Conservation (phyloP, 2,888 invertebrate species). For the Malacosoma neustria region DNA sequence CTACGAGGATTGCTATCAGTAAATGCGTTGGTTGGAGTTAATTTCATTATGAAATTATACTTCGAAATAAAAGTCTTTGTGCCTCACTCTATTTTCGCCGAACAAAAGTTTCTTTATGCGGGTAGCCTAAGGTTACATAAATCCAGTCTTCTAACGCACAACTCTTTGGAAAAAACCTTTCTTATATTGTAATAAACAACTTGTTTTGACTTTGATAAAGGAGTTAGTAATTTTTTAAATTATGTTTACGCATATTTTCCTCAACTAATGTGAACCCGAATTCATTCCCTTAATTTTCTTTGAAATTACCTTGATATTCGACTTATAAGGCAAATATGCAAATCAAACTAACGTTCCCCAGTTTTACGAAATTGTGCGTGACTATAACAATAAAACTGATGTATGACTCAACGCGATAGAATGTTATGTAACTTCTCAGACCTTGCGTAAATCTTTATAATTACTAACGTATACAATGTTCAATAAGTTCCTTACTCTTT, state of each 20-base stretch:
- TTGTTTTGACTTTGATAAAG: constrained; percentile 13
- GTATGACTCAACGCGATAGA: constrained; percentile 14
- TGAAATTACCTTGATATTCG: not conserved
- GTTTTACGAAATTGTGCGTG: constrained; percentile 20
- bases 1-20: no score
- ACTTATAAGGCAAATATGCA: not conserved
- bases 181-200: constrained; percentile 12
- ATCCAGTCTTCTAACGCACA: no score
- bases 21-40: no score
- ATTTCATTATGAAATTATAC: no score
- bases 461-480: constrained; percentile 21
- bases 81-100: no score
- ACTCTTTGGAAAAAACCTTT: no score
- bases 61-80: no score
- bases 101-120: no score
- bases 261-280: not conserved
- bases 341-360: not conserved
- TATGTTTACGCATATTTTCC: not conserved
- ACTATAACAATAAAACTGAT: constrained; percentile 22
- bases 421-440: constrained; percentile 7
- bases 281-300: not conserved
- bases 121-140: no score
- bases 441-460: constrained; percentile 11
- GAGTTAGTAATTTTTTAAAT: not conserved
- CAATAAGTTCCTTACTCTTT: not conserved